Evolutionary conservation across 2,113 vertebrate genomes (phyloP), one percentile per base, ranked within the genome.

Genomic region (Antennarius striatus): DNA sequence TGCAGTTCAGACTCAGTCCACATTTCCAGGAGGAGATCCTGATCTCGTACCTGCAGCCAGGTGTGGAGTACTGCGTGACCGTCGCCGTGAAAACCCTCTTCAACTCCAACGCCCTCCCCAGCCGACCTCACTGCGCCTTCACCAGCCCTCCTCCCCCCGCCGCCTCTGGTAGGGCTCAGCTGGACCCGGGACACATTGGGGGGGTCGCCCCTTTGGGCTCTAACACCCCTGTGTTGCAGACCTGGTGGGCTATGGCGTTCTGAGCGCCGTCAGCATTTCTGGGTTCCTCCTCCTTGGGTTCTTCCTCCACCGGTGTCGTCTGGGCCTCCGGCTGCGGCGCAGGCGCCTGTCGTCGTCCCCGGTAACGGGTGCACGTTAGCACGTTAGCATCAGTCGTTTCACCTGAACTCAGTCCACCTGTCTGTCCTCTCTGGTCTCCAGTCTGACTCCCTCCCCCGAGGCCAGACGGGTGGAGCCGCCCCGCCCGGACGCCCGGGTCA

Each of bases 51-150:
- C 81, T 91, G 66, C 70, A 91, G 73, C 75, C 78, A 1, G 88
- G 82, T 10, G 81, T 77, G 49, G 87, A 91, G 75, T 91, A 91
- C 73, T 91, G 90, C 15, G 78, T 91, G 29, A 86, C 48, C 0
- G 75, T 82, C 43, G n/a, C 61, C 0, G 14, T 86, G 40, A 55
- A 1, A 0, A 6, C 46, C 0, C 0, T 14, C 16, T 45, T 75
- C 16, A 81, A 45, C 66, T 5, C 4, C 22, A 66, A 65, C 5
- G 0, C 22, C 0, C 39, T 80, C 12, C 17, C 64, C 29, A 84
- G 83, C 47, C 1, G 65, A 15, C 65, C 69, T n/a, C 8, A 53
- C 36, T 91, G 90, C 28, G 83, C 79, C 49, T 85, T 84, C 82
- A 90, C 87, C 69, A 90, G 88, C 68, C 64, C 71, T 2, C 77